Evolutionary conservation across 2,888 invertebrate species (phyloP), one percentile per base, ranked within the genome.

Genomic region (Cataglyphis albicans): DNA sequence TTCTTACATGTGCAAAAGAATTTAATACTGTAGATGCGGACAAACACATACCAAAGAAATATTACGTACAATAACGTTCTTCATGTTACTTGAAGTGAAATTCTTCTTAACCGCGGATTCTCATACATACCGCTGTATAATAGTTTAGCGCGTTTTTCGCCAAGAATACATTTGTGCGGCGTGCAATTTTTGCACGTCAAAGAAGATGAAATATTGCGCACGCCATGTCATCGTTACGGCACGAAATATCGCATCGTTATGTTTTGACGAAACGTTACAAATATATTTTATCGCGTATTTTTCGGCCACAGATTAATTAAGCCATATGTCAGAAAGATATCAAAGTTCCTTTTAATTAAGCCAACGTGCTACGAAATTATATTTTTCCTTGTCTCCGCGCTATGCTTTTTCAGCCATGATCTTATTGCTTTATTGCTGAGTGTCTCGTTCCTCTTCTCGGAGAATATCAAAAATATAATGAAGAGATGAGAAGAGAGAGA

Each of bases 21-120:
- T 75, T 81, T 70, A 70, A 55, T 65, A 84, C 68, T 82, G 74
- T 78, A 73, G 84, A 80, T 64, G 80, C 86, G 65, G 74, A 52
- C 52, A n/a, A 6, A 52, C 7, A 52, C 52, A 52, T 7, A n/a
- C 52, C 82, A 82, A 83, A 75, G 57, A 85, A 87, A 83, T 67
- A 83, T 75, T 83, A 85, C 75, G 72, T 80, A 72, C 72, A 59
- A 80, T 80, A 70, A 80, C 78, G 78, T 59, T 78, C 57, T 25
- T 59, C 78, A 59, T 80, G 78, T 80, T 80, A 70, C 59, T 80
- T 59, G 0, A 59, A 72, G 78, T 59, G 44, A 80, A 80, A 80
- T 80, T 80, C 72, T 78, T 78, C 59, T 70, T 80, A 80, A 80
- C 78, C 78, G 44, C 78, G 44, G 32, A 21, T 59, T 70, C 72